Conservation (phyloP, 92 coral and sea anemone species). For the Porites lobata region DNA sequence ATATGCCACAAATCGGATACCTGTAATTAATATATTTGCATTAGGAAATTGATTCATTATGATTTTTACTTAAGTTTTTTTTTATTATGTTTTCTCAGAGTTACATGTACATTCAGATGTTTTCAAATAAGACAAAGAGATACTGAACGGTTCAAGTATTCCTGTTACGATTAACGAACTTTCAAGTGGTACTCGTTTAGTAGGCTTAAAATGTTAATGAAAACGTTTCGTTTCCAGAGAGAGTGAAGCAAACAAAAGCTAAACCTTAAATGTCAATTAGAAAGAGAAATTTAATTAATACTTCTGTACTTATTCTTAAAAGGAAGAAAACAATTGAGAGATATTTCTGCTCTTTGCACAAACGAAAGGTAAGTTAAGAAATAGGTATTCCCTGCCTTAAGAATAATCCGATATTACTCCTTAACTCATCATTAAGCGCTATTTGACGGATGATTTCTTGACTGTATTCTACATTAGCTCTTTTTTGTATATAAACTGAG, state of each 20-base stretch:
- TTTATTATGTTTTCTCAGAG: neutral
- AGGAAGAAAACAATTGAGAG: neutral
- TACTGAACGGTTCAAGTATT: neutral
- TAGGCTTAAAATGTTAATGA: neutral
- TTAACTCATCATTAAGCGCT: no score
- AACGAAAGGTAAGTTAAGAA: neutral
- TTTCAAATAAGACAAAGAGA: neutral
- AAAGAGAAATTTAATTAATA: neutral
- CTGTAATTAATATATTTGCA: slow-evolving; percentile 10
- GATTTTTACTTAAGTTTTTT: neutral
- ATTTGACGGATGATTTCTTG: no score
- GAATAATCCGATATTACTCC: neutral
- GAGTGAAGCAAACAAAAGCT: slow-evolving; percentile 1
- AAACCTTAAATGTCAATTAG: neutral
- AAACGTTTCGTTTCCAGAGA: neutral
- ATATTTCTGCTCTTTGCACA: neutral
- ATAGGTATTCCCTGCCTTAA: neutral
- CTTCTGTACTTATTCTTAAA: neutral
- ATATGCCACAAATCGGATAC: neutral
- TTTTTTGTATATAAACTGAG: neutral
- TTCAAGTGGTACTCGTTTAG: neutral
- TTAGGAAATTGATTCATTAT: neutral
- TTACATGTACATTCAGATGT: neutral
- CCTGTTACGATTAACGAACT: neutral
- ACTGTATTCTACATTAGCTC: neutral